These are phyloP conservation scores for Pogoniulus pusillus DNA, from an alignment of 2,797 vertebrate species.

Conservation along the genomic window DNA sequence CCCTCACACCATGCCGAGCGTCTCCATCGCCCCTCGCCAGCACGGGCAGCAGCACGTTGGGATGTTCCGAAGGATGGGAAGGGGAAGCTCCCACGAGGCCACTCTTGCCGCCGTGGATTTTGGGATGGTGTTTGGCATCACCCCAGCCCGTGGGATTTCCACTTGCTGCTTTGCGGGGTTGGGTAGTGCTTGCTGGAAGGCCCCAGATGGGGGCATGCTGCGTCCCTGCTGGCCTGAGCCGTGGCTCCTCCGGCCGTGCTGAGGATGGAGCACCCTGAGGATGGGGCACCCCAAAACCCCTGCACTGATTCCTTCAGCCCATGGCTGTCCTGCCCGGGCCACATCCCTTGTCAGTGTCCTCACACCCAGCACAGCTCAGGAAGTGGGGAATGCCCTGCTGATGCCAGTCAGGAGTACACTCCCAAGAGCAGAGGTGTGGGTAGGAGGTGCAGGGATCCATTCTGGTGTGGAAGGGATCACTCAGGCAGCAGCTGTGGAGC, in stretches of 20 bases:
- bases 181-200: background rate
- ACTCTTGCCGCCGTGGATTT: background rate
- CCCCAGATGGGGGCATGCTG: accelerated
- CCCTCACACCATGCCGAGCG: accelerated
- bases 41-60: background rate
- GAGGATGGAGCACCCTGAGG: background rate
- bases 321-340: accelerated
- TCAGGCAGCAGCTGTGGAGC: background rate
- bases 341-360: accelerated
- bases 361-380: accelerated
- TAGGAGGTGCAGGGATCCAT: accelerated
- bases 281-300: background rate
- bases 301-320: accelerated
- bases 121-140: accelerated
- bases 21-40: background rate
- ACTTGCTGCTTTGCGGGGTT: accelerated
- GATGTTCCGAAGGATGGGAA: accelerated
- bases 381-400: accelerated
- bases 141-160: accelerated
- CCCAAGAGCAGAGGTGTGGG: accelerated
- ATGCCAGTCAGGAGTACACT: background rate
- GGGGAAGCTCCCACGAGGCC: background rate
- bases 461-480: accelerated
- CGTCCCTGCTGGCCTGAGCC: background rate
- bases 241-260: accelerated